phyloP scores from a whole-genome alignment of 2,888 invertebrate species.

The Hoplodrina blanda region DNA sequence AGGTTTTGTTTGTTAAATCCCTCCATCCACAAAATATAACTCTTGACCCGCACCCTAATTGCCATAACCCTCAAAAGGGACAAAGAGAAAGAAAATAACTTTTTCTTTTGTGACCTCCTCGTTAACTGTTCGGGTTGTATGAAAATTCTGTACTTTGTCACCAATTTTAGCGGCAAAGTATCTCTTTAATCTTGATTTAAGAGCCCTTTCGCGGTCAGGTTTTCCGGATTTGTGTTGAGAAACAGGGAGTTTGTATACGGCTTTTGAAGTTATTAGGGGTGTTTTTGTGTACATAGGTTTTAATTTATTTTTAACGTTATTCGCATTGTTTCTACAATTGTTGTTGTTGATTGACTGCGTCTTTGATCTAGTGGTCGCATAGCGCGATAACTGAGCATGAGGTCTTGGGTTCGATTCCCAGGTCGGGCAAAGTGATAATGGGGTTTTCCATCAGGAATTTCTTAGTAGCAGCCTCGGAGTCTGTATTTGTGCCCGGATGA shows the following conservation, averaged over 20 bases:
- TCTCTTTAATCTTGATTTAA: conserved; percentile 36
- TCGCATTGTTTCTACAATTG: no score
- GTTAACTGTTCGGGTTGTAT: conserved; percentile 18
- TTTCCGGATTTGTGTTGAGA: conserved; percentile 21
- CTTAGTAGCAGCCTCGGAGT: no score
- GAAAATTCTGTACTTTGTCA: conserved; percentile 42
- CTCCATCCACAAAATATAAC: not conserved
- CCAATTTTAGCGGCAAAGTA: conserved; percentile 31
- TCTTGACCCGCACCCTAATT: not conserved
- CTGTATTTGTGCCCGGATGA: no score
- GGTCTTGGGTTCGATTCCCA: no score
- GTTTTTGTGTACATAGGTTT: no score
- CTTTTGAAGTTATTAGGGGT: not conserved
- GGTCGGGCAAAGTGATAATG: no score
- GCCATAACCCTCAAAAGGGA: conserved; percentile 1
- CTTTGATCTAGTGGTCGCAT: no score
- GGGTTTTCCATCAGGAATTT: no score
- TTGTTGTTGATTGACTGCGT: no score
- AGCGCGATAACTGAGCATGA: no score
- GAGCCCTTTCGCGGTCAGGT: conserved; percentile 17
- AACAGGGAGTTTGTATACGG: conserved; percentile 9
- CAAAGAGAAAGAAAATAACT: conserved; percentile 21
- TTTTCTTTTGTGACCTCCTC: conserved; percentile 11
- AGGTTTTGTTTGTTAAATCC: not conserved
- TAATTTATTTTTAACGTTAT: no score